Evolutionary conservation across 2,888 invertebrate species (phyloP).

Genomic region (Loripinus fragilis): DNA sequence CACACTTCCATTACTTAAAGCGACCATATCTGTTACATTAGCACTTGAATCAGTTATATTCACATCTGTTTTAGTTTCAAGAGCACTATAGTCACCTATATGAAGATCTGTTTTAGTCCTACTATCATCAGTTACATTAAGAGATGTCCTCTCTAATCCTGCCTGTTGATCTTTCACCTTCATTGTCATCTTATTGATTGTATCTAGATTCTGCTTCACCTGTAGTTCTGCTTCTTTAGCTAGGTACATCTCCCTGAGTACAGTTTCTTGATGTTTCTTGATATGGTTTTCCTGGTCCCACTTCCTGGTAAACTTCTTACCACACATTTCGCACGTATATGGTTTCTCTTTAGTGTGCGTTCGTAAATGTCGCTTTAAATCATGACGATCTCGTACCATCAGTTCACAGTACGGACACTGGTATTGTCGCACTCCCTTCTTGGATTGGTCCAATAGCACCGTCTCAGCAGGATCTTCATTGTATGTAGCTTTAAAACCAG

Average conservation of each 20-base stretch:
- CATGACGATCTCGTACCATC: constrained; percentile 41
- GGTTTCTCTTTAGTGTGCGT: constrained; percentile 54
- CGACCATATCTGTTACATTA: too few species aligned
- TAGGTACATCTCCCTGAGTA: not conserved
- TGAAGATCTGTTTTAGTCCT: not conserved
- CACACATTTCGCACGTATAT: constrained; percentile 36
- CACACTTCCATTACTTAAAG: not conserved
- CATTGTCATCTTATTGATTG: not conserved
- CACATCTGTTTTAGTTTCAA: not conserved
- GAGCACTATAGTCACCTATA: too few species aligned
- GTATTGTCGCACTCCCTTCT: constrained; percentile 34
- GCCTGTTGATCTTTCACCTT: not conserved
- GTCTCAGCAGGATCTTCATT: constrained; percentile 38
- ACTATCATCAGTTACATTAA: not conserved
- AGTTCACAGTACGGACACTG: constrained; percentile 38
- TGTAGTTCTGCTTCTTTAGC: not conserved
- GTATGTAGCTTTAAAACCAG: constrained; percentile 13
- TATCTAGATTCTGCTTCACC: constrained; percentile 5
- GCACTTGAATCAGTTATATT: not conserved
- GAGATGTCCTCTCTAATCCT: not conserved
- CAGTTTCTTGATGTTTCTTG: not conserved
- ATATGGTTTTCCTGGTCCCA: constrained; percentile 52
- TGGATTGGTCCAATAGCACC: constrained; percentile 32
- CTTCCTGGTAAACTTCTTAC: constrained; percentile 34
- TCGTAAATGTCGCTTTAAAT: constrained; percentile 44